These are phyloP conservation scores for Megalurothrips usitatus DNA, from an alignment of 2,888 invertebrate genomes.

Conservation along the genomic window DNA sequence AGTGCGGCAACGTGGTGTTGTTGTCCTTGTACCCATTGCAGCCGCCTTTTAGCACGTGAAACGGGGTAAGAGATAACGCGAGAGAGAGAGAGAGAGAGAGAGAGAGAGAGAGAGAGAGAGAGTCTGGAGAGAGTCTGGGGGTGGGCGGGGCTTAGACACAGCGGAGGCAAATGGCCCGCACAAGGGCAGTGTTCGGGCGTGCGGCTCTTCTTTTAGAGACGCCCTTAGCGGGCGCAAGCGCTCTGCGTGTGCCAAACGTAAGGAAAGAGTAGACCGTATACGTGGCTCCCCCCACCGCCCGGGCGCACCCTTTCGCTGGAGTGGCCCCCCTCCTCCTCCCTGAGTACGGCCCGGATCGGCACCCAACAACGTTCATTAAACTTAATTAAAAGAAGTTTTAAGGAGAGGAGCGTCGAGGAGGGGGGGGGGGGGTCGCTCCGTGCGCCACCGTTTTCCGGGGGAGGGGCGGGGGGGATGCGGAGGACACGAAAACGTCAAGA, in stretches of 20 bases:
- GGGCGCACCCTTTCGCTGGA: background rate
- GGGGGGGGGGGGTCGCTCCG: background rate
- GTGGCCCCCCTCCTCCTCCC: background rate
- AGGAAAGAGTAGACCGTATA: background rate
- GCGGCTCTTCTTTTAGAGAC: constrained; percentile 3
- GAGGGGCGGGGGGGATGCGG: background rate
- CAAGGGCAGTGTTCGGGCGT: background rate
- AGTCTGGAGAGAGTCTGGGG: background rate
- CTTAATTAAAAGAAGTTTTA: constrained; percentile 25
- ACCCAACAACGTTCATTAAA: constrained; percentile 10
- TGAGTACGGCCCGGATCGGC: background rate
- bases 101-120: too few species aligned
- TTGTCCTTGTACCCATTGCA: too few species aligned
- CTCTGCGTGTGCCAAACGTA: constrained; percentile 9
- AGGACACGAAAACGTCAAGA: background rate
- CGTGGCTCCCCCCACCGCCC: background rate
- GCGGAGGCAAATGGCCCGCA: constrained; percentile 1
- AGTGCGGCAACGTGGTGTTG: too few species aligned
- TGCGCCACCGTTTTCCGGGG: background rate
- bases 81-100: too few species aligned
- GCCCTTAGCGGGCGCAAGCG: background rate
- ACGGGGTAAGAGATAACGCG: too few species aligned
- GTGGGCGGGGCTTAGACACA: background rate
- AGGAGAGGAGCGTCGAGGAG: background rate
- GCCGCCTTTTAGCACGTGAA: too few species aligned